Conservation (phyloP, 2,113 vertebrate genomes). For the Shinisaurus crocodilurus region DNA sequence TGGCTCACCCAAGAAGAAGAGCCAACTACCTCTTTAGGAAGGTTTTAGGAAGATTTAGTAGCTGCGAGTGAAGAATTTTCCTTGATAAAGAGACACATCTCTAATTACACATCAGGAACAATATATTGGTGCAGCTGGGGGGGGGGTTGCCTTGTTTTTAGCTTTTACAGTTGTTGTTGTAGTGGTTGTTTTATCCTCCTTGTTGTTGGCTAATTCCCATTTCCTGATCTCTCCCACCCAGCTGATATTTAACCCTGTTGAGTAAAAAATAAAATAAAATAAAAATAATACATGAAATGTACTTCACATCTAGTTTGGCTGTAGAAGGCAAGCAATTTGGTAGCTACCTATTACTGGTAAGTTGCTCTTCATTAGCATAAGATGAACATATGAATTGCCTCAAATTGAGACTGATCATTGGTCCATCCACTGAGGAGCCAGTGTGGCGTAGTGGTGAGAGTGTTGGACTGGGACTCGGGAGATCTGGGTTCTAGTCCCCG, state of each 20-base stretch:
- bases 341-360: background rate
- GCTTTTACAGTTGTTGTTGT: too few relatives aligned
- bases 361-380: background rate
- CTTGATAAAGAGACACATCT: background rate
- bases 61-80: background rate
- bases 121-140: too few relatives aligned
- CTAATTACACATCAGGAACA: too few relatives aligned
- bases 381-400: background rate
- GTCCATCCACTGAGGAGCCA: too few relatives aligned
- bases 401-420: background rate
- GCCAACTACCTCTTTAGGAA: background rate
- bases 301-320: background rate
- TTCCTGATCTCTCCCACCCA: background rate
- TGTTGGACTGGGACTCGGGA: too few relatives aligned
- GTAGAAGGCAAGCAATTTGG: background rate
- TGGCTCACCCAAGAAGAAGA: background rate
- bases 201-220: too few relatives aligned
- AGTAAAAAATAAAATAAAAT: too few relatives aligned
- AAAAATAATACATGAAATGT: background rate
- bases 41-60: background rate
- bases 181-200: too few relatives aligned
- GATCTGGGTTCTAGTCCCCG: too few relatives aligned
- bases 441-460: too few relatives aligned
- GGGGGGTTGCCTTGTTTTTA: too few relatives aligned
- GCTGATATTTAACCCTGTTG: background rate